Percentiles rank a stretch among this genome's conserved stretches.
These are phyloP conservation scores for Ectropis grisescens DNA, from an alignment of 1,140 invertebrate genomes.

Conservation along the genomic window DNA sequence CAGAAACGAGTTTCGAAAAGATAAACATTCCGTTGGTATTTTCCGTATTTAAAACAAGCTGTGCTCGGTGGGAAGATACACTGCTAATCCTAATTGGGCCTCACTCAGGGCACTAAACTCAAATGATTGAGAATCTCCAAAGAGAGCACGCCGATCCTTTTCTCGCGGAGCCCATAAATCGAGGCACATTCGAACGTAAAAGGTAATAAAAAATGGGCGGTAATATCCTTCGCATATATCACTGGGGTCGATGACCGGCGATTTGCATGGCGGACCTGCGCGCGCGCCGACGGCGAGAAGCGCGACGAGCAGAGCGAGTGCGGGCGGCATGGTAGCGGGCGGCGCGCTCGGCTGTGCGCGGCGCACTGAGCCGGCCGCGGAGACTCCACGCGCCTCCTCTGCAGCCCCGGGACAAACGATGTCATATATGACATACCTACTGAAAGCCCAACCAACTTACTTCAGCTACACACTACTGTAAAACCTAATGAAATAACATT, in stretches of 20 bases:
- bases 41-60: too few species aligned
- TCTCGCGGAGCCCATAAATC: neutral
- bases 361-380: constrained; percentile 18
- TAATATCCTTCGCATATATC: constrained; percentile 33
- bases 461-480: too few species aligned
- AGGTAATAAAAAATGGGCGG: constrained; percentile 17
- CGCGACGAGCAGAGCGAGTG: constrained; percentile 14
- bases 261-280: constrained; percentile 40
- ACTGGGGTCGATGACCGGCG: constrained; percentile 39
- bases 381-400: neutral
- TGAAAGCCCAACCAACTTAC: too few species aligned
- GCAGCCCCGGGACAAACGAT: too few species aligned
- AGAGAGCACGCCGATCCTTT: constrained; percentile 1
- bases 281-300: constrained; percentile 8
- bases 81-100: too few species aligned
- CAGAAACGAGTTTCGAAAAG: too few species aligned
- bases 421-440: too few species aligned
- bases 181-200: constrained; percentile 2
- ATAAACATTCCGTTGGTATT: too few species aligned
- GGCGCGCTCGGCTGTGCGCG: constrained; percentile 14
- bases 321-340: constrained; percentile 18
- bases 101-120: too few species aligned
- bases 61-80: too few species aligned
- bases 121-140: constrained; percentile 1
- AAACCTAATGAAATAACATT: too few species aligned